Conservation (phyloP, 2,113 vertebrate species). For the Callionymus lyra region DNA sequence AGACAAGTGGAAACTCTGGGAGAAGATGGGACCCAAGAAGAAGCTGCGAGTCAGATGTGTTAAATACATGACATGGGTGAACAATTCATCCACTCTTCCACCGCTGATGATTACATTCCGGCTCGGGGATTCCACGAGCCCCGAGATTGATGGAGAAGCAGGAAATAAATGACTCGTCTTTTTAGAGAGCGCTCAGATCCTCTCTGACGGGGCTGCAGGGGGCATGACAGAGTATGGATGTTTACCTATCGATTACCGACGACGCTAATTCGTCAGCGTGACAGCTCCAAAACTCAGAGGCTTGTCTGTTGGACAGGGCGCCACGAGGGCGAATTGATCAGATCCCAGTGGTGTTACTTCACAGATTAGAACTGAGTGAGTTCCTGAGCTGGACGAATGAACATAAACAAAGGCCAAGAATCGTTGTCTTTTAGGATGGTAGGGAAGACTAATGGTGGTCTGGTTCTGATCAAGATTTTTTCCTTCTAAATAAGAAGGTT, state of each 20-base stretch:
- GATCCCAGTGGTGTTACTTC: too few species aligned
- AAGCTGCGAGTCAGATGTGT: slow-evolving; percentile 1
- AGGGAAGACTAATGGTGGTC: too few species aligned
- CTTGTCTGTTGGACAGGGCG: background rate
- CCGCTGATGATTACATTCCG: background rate
- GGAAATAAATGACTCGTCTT: background rate
- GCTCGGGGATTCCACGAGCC: background rate
- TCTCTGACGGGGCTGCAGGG: background rate
- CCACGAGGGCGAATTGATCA: too few species aligned
- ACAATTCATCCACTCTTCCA: slow-evolving; percentile 11
- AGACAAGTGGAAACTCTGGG: background rate
- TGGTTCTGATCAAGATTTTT: too few species aligned
- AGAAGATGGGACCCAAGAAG: slow-evolving; percentile 2
- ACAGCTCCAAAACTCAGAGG: background rate
- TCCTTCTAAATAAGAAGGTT: too few species aligned
- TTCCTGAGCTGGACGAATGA: too few species aligned
- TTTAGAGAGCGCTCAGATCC: background rate
- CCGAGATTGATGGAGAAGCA: background rate
- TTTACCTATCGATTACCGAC: slow-evolving; percentile 1
- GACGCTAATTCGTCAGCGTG: slow-evolving; percentile 4
- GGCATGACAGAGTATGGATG: background rate
- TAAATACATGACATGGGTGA: slow-evolving; percentile 10
- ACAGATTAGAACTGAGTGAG: background rate
- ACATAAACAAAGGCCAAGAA: too few species aligned
- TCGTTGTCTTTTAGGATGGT: too few species aligned